Base-by-base conservation (phyloP, 2,797 vertebrate genomes). In the Hyperoplus lanceolatus region DNA sequence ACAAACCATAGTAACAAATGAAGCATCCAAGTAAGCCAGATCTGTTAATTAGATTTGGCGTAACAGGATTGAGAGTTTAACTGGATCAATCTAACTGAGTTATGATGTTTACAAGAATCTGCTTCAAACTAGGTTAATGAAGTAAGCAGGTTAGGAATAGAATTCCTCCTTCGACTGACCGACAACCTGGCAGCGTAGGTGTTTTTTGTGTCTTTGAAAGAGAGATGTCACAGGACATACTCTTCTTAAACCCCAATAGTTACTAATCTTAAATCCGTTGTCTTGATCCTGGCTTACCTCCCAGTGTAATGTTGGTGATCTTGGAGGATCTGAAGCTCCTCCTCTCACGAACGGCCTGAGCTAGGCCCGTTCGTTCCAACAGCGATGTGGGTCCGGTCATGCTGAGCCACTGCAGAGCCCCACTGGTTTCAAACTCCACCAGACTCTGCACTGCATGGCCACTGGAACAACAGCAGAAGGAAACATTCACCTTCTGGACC, bases 371-470 rank as follows among this genome's bases (percentile, higher is more conserved):
- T 43, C 71, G 73, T 1, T 94, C 81, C 39, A 97, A 68, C 53
- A 96, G 90, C n/a, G 93, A 93, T 0, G 86, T 71, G 50, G 89
- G 87, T 12, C 80, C 90, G 0, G 21, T 59, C 16, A 6, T 46
- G 5, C 82, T 58, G 66, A 90, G 83, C 94, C 88, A 95, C 73
- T 77, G 83, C 68, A 93, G 84, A 13, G 95, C 89, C 16, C 14
- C 88, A 16, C 80, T 87, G 0, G 93, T 95, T 36, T 81, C 60
- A 49, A 97, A 96, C 43, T 93, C 88, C 66, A 95, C 90, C 0
- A 97, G 90, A 5, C 91, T 95, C 89, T 94, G 90, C 71, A 97
- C 89, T 38, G 94, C 93, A 0, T 88, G 88, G 54, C 96, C 96
- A 38, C 95, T 96, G 80, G 6, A 81, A 79, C 59, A 60, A 63